phyloP scores from a whole-genome alignment of 2,797 vertebrate species.

The Melanotaenia boesemani region DNA sequence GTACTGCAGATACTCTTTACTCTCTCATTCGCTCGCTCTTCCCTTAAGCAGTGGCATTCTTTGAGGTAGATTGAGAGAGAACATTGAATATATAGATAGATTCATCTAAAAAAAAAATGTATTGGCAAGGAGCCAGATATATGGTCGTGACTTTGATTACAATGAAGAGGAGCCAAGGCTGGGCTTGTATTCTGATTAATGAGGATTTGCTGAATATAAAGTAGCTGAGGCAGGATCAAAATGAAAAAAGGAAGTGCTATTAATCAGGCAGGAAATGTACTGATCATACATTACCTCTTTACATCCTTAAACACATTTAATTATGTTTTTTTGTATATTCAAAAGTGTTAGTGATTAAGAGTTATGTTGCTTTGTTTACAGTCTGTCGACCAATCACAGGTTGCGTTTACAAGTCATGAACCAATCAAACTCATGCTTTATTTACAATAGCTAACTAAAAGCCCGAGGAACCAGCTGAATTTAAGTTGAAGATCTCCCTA shows the following conservation, averaged over 20 bases:
- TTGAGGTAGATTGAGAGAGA: conserved; percentile 68
- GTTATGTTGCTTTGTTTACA: background rate
- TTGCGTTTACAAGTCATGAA: background rate
- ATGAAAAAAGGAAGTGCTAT: conserved; percentile 22
- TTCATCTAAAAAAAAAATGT: conserved; percentile 41
- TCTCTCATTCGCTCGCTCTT: conserved; percentile 46
- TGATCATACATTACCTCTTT: background rate
- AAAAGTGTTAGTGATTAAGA: background rate
- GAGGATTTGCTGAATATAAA: conserved; percentile 57
- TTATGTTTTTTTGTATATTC: background rate
- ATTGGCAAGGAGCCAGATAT: conserved; percentile 63
- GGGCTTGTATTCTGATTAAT: conserved; percentile 55
- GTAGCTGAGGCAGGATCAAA: conserved; percentile 45
- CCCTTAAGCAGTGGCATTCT: conserved; percentile 64
- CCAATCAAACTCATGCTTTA: too few species aligned
- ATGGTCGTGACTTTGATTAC: conserved; percentile 71
- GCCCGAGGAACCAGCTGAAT: too few species aligned
- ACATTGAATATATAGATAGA: conserved; percentile 41
- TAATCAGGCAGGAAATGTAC: conserved; percentile 5
- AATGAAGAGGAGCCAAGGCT: conserved; percentile 51
- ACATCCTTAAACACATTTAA: background rate
- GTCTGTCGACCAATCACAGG: background rate
- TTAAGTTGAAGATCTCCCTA: too few species aligned
- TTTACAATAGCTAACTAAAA: too few species aligned
- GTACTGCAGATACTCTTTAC: conserved; percentile 73